These are phyloP conservation scores for Syngnathus floridae DNA, from an alignment of 2,113 vertebrate genomes.

Conservation along the genomic window DNA sequence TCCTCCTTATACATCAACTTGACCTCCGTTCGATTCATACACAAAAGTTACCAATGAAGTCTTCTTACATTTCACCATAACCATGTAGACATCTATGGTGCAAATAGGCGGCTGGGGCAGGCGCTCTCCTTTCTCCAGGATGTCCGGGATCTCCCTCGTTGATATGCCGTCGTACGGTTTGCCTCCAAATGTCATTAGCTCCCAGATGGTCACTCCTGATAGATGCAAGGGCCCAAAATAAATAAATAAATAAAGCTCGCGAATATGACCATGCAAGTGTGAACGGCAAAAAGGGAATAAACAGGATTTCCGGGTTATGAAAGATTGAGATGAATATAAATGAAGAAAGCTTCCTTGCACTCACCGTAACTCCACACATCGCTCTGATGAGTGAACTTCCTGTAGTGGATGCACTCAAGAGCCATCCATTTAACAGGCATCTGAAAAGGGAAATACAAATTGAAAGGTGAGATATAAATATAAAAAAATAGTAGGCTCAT, in stretches of 20 bases:
- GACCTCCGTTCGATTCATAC: constrained; percentile 5
- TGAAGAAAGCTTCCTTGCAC: constrained; percentile 17
- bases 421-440: constrained; percentile 99
- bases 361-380: constrained; percentile 98
- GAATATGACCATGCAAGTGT: neutral
- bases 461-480: neutral
- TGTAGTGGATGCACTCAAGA: constrained; percentile 96
- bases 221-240: neutral
- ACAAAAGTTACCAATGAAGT: neutral
- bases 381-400: constrained; percentile 97
- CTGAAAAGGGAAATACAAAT: constrained; percentile 52
- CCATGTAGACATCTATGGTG: constrained; percentile 98
- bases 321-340: neutral
- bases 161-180: constrained; percentile 94
- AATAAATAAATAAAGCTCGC: neutral
- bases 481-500: neutral
- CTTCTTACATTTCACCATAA: constrained; percentile 97
- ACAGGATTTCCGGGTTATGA: constrained; percentile 25
- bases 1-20: constrained; percentile 13
- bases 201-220: constrained; percentile 95
- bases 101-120: constrained; percentile 92
- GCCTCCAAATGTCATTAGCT: constrained; percentile 97
- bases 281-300: constrained; percentile 1
- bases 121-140: constrained; percentile 94
- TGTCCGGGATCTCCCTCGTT: constrained; percentile 91